Evolutionary conservation across 2,113 vertebrate species (phyloP).

Genomic region (Turnix velox): DNA sequence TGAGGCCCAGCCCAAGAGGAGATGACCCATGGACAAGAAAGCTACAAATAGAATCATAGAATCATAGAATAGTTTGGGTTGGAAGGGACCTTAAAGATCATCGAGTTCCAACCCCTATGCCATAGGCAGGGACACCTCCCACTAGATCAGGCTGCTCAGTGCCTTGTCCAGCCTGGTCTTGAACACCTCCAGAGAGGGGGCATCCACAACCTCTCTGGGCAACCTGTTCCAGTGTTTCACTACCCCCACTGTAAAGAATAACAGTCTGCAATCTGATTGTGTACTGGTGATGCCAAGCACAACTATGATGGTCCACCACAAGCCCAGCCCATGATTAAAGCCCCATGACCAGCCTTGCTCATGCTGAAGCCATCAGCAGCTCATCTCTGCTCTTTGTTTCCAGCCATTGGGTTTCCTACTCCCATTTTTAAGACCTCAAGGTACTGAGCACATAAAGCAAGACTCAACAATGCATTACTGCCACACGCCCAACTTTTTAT

Average conservation of each 20-base stretch:
- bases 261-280: accelerated
- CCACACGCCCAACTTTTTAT: neutral
- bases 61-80: too few species aligned
- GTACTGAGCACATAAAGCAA: neutral
- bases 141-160: too few species aligned
- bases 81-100: too few species aligned
- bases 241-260: too few species aligned
- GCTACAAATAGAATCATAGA: accelerated
- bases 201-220: too few species aligned
- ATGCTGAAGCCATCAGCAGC: accelerated
- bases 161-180: too few species aligned
- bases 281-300: neutral
- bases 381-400: neutral
- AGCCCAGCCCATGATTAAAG: accelerated
- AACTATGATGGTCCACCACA: neutral
- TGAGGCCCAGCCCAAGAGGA: neutral
- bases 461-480: neutral
- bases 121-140: too few species aligned
- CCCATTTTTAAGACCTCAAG: neutral
- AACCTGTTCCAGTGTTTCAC: too few species aligned
- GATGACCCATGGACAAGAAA: too few species aligned
- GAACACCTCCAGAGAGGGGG: too few species aligned
- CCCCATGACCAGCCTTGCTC: neutral
- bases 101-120: too few species aligned
- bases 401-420: neutral